Percentiles rank a stretch among this genome's conserved stretches.
Evolutionary conservation across 2,797 vertebrate species (phyloP).

Genomic region (Phylloscopus collybita): DNA sequence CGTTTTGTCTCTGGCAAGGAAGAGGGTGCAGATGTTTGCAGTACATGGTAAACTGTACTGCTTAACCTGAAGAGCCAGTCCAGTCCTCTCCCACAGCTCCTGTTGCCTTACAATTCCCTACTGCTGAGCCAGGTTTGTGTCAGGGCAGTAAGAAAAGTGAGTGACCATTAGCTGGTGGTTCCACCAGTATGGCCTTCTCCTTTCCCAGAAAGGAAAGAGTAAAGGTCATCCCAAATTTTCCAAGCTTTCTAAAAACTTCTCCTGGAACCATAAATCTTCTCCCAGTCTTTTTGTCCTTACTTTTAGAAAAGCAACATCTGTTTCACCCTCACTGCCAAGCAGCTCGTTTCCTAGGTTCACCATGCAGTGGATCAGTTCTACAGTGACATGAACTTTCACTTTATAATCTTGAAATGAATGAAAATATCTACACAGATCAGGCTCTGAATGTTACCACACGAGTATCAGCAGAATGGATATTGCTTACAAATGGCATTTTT

Average conservation of each 20-base stretch:
- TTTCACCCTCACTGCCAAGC: neutral
- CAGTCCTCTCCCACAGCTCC: neutral
- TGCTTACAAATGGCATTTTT: neutral
- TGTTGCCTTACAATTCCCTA: neutral
- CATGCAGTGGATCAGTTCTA: neutral
- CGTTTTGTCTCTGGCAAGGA: neutral
- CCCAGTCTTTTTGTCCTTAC: neutral
- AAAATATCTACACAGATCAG: neutral
- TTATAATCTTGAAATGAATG: neutral
- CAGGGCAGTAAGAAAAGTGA: neutral
- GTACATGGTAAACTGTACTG: neutral
- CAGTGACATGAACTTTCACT: neutral
- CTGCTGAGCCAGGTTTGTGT: neutral
- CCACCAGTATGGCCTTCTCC: neutral
- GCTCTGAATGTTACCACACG: rapidly evolving
- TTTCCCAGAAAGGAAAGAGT: neutral
- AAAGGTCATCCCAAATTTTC: neutral
- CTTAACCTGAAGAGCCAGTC: neutral
- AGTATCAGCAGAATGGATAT: neutral
- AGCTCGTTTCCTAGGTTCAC: neutral
- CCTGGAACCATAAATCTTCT: neutral
- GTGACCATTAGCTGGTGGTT: neutral
- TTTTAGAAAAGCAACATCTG: neutral
- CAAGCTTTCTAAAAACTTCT: neutral
- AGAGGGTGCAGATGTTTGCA: neutral